Percentiles rank a stretch among this genome's conserved stretches.
phyloP scores from a whole-genome alignment of 2,113 vertebrate species.

The Amia ocellicauda region DNA sequence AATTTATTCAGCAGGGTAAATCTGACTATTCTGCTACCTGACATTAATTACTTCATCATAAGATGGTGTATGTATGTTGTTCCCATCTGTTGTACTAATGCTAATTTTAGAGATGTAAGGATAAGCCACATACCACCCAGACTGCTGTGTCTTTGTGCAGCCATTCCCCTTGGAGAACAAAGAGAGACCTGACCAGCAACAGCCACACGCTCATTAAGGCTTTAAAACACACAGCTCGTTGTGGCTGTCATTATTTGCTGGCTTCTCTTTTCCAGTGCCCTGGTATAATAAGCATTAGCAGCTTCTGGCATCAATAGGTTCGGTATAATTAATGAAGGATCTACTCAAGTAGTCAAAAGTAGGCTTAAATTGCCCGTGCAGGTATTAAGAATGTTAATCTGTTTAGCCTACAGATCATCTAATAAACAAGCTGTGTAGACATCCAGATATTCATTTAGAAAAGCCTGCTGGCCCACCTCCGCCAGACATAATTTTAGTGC shows the following conservation, averaged over 20 bases:
- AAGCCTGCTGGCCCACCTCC: conserved; percentile 6
- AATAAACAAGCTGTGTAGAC: conserved; percentile 57
- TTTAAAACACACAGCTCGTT: not conserved
- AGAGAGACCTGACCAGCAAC: not conserved
- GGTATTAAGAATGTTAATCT: conserved; percentile 72
- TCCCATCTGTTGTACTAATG: too few relatives aligned
- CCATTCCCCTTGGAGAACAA: not conserved
- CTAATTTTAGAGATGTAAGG: not conserved
- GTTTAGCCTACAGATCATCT: conserved; percentile 70
- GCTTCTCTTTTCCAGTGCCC: conserved; percentile 23
- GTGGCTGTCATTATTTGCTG: not conserved
- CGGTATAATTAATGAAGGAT: conserved; percentile 53
- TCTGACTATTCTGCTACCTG: too few relatives aligned
- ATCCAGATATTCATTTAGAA: conserved; percentile 59
- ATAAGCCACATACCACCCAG: not conserved
- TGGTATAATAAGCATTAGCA: conserved; percentile 44
- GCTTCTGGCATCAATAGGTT: conserved; percentile 23
- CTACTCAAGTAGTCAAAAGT: conserved; percentile 48
- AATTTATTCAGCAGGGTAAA: too few relatives aligned
- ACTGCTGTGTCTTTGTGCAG: not conserved
- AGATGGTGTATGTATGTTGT: too few relatives aligned
- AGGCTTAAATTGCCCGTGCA: conserved; percentile 61
- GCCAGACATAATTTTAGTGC: too few relatives aligned
- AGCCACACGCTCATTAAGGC: not conserved
- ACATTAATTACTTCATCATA: too few relatives aligned